These are phyloP conservation scores for Callipepla californica DNA, from an alignment of 2,113 vertebrate genomes.

Conservation along the genomic window DNA sequence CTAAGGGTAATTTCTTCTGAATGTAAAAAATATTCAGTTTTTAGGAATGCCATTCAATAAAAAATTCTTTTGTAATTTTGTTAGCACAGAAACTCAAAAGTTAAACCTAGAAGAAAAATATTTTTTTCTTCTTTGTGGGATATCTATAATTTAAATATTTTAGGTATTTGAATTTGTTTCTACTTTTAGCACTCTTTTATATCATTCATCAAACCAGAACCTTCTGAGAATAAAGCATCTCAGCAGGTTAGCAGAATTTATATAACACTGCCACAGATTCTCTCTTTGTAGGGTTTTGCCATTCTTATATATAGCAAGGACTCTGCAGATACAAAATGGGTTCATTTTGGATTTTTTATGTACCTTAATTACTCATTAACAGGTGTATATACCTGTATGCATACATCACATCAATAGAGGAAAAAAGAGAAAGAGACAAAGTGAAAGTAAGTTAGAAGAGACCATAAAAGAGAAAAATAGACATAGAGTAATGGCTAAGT, in stretches of 20 bases:
- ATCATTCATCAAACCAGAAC: background rate
- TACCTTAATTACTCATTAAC: background rate
- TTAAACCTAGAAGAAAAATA: background rate
- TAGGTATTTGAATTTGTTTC: background rate
- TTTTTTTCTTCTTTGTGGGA: background rate
- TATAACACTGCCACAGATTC: background rate
- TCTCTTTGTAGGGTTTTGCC: conserved; percentile 17
- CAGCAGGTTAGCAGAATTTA: conserved; percentile 34
- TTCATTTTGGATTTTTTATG: background rate
- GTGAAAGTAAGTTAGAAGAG: background rate
- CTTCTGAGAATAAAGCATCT: conserved; percentile 24
- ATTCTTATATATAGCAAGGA: background rate
- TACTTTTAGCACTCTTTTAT: background rate
- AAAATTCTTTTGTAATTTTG: background rate
- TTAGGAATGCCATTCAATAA: background rate
- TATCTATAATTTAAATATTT: background rate
- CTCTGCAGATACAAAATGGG: background rate
- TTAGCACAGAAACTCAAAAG: background rate
- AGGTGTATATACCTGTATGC: background rate
- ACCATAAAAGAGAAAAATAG: background rate
- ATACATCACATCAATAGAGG: background rate
- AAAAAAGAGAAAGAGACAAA: background rate
- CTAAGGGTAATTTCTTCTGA: background rate
- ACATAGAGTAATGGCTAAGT: background rate
- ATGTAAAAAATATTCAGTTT: background rate